Base-by-base conservation (phyloP, 2,888 invertebrate species). In the Meiosimyza decipiens region DNA sequence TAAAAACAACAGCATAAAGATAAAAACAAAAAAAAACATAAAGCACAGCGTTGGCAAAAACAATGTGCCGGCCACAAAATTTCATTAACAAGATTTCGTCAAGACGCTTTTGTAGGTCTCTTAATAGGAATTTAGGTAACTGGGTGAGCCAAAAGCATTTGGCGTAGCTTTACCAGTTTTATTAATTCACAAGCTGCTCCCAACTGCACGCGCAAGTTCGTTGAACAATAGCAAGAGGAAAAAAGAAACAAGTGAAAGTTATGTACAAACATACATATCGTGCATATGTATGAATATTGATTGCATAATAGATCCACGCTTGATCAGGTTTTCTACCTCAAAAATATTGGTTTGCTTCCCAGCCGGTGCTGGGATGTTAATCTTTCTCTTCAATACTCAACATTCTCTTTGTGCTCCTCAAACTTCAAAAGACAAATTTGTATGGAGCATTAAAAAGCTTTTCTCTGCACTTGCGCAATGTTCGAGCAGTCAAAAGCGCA, bases 1-100 rank as follows among this genome's bases (percentile, higher is more conserved):
- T 50, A 18, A 50, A 51, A 52, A 16, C 15, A 69, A 69, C 59
- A 18, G 11, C 22, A 50, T 4, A 51, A 51, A 60, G 47, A 60
- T n/a, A n/a, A n/a, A n/a, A n/a, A n/a, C n/a, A n/a, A n/a, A n/a
- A n/a, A 40, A 49, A 28, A 50, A 49, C 55, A 40, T 33, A 64
- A 52, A 9, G 9, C 7, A 49, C 11, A 15, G 16, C 33, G 33
- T 59, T 16, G 22, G 22, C 16, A 59, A 59, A 33, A 22, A 15
- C 28, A 18, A 22, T 22, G 2, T 33, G n/a, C 33, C n/a, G 47
- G 64, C n/a, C 40, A 40, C 60, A 80, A 79, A 82, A 81, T 81
- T 82, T 82, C 82, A 82, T 82, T 82, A 82, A 82, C 82, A 71
- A 82, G 79, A 82, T 82, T 82, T 80, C 82, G 76, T 77, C 78